A percentile compares a stretch with the other conserved stretches of the same genome.
These are phyloP conservation scores for Bicyclus anynana DNA, from an alignment of 1,140 invertebrate species.

Conservation along the genomic window DNA sequence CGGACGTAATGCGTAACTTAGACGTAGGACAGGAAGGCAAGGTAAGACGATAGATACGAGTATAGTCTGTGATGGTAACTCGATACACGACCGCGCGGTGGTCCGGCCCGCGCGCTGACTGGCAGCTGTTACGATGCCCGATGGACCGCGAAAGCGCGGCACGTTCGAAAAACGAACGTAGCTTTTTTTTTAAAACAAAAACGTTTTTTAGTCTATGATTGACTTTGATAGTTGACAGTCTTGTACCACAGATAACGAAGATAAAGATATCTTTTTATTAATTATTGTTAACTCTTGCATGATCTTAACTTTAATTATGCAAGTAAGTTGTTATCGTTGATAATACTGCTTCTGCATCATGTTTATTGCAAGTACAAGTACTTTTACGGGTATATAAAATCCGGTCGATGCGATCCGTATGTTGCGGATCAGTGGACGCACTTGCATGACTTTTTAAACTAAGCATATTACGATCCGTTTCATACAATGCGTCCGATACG, in stretches of 20 bases:
- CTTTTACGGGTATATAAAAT: too few relatives aligned
- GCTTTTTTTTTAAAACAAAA: slow-evolving; percentile 37
- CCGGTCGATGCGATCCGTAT: too few relatives aligned
- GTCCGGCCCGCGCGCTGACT: slow-evolving; percentile 55
- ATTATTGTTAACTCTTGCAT: slow-evolving; percentile 12
- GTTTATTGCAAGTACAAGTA: neutral
- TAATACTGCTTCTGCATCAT: neutral
- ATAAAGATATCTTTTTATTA: slow-evolving; percentile 25
- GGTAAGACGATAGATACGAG: slow-evolving; percentile 55
- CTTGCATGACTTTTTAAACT: too few relatives aligned
- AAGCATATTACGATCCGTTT: too few relatives aligned
- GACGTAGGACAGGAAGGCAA: slow-evolving; percentile 70
- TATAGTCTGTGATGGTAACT: slow-evolving; percentile 45
- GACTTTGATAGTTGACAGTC: slow-evolving; percentile 46
- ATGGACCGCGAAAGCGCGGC: slow-evolving; percentile 73
- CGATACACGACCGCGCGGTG: slow-evolving; percentile 61
- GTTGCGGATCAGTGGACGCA: too few relatives aligned
- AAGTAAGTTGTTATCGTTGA: neutral
- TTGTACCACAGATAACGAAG: slow-evolving; percentile 19
- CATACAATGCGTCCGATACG: too few relatives aligned
- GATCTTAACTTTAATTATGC: neutral
- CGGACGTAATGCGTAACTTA: slow-evolving; percentile 56
- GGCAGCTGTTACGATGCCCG: slow-evolving; percentile 70
- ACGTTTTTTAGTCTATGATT: slow-evolving; percentile 41
- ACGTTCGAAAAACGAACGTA: slow-evolving; percentile 55